Evolutionary conservation across 2,888 invertebrate species (phyloP), one percentile per base, ranked within the genome.

Genomic region (Amblyteles armatorius): DNA sequence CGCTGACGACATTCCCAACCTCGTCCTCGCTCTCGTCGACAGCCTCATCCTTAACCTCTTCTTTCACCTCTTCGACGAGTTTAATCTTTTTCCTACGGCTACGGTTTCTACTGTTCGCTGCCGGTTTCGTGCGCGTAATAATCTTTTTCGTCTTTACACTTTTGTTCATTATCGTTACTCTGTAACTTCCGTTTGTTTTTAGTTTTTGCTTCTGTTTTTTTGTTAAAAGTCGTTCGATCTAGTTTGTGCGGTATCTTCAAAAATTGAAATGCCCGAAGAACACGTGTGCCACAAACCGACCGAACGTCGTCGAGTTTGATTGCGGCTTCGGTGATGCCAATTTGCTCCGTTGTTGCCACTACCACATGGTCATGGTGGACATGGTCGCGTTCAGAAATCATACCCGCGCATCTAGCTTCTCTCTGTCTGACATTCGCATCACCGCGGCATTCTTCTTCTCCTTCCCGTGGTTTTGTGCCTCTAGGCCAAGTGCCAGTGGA

Each of bases 1-100:
- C 29, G 22, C n/a, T 29, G 11, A 16, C 26, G 55, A 48, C 60
- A 48, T 19, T 80, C 50, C 0, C 77, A 1, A 6, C 13, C 16
- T 79, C 79, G 13, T 60, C 44, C 44, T 79, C 72, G 57, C 69
- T 72, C 22, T 79, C 76, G 11, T 78, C 76, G 3, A 48, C 67
- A 52, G 2, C n/a, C 13, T 19, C 72, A 3, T 65, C 57, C 1
- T 55, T 72, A 77, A 82, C 77, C 68, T 77, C 71, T 50, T 71
- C 67, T 0, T 63, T 55, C 11, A 76, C 48, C 5, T 48, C 13
- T 6, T 19, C 63, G n/a, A 63, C 60, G 50, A 74, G 74, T 74
- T 63, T 74, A n/a, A 74, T 48, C 19, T 74, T 74, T 48, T 63
- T 74, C n/a, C 44, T 74, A 11, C 19, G 33, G 1, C 26, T n/a